Evolutionary conservation across 2,797 vertebrate species (phyloP).

Genomic region (Balearica regulorum): DNA sequence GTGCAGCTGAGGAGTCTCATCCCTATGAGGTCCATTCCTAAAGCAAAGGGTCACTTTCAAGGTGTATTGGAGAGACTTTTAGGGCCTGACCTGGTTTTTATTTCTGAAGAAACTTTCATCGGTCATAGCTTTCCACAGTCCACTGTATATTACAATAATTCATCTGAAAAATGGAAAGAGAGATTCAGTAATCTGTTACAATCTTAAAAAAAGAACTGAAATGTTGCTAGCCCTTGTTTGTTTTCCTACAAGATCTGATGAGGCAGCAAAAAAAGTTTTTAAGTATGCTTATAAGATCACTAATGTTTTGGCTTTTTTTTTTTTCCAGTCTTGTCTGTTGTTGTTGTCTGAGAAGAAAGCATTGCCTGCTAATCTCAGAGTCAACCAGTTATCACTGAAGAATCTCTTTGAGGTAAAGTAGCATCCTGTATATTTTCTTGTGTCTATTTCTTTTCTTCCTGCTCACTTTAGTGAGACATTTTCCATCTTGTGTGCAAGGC

Average conservation of each 20-base stretch:
- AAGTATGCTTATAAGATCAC: neutral
- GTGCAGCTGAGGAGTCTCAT: neutral
- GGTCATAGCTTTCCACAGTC: neutral
- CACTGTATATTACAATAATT: neutral
- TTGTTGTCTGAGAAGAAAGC: conserved; percentile 44
- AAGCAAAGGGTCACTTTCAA: neutral
- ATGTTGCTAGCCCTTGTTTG: neutral
- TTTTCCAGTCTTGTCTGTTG: conserved; percentile 71
- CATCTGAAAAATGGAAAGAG: neutral
- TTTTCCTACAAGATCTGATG: neutral
- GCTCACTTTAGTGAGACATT: neutral
- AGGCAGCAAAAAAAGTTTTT: neutral
- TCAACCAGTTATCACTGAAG: conserved; percentile 71
- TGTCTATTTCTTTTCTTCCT: neutral
- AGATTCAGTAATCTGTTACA: neutral
- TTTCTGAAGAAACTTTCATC: neutral
- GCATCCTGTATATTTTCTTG: neutral
- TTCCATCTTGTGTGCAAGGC: neutral
- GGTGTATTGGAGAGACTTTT: neutral
- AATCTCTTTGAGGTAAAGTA: conserved; percentile 76
- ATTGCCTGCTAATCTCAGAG: conserved; percentile 58
- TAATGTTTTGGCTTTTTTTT: neutral
- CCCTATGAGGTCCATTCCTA: neutral
- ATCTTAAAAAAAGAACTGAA: neutral
- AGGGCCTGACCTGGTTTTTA: neutral